Base-by-base conservation (phyloP, 2,888 invertebrate genomes). In the Amblyjoppa fuscipennis region DNA sequence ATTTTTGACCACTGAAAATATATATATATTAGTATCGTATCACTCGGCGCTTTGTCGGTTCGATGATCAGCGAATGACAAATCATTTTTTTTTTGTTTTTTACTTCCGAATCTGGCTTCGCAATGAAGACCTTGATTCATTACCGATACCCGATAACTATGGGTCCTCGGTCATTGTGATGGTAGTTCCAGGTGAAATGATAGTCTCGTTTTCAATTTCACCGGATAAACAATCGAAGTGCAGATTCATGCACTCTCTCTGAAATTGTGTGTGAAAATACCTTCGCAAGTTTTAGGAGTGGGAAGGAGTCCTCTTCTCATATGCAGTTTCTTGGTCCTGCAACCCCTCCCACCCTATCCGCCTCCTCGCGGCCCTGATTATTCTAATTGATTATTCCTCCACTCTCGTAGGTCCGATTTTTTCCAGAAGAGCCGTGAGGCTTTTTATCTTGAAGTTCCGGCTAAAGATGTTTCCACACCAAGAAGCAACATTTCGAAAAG, bases 1-100 rank as follows among this genome's bases (percentile, higher is more conserved):
- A 81, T 79, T 79, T 74, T 79, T 61, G 20, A 76, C 53, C 64
- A 53, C 64, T 66, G 49, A 59, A 74, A 16, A 64, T 64, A 41
- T 64, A 73, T 64, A 73, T 34, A 69, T 74, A 38, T 59, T 6
- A 13, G 34, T n/a, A 73, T n/a, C 53, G 49, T 7, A 13, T 53
- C 34, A 53, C 6, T 34, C n/a, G 28, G 31, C n/a, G 53, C 20
- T 20, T 38, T 68, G 31, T 41, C 20, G 13, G 2, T 9, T 68
- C 68, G 20, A 68, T 34, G 34, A 64, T 1, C 34, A n/a, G 64
- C 34, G 34, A 64, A 7, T 56, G 53, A 20, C n/a, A 34, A 34
- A 34, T 16, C 6, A 34, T 34, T 34, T 31, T 61, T 1, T 11
- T 0, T 31, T 11, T 61, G n/a, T 31, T 16, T 64, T 64, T 31